Conservation (phyloP, 2,113 vertebrate genomes). For the Rhinopomastus cyanomelas region DNA sequence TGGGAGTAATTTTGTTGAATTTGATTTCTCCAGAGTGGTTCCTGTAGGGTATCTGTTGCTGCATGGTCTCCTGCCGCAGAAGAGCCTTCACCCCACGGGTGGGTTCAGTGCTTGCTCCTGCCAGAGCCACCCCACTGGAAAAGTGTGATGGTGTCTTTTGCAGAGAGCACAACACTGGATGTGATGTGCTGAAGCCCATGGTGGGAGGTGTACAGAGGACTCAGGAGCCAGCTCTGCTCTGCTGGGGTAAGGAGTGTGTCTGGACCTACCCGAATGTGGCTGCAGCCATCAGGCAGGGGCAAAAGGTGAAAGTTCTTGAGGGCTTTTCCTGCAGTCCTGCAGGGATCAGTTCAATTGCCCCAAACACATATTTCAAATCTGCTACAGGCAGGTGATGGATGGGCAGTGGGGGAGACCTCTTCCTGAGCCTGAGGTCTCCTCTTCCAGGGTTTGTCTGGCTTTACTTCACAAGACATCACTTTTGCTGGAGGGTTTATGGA, state of each 20-base stretch:
- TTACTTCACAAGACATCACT: neutral
- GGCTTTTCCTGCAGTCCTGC: no score
- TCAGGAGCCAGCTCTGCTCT: neutral
- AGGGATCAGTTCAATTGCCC: neutral
- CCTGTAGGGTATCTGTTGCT: neutral
- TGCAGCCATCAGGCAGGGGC: neutral
- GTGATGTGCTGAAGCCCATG: neutral
- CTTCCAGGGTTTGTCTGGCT: neutral
- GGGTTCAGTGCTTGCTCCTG: neutral
- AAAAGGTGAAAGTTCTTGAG: neutral
- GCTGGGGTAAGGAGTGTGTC: neutral
- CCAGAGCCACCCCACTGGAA: neutral
- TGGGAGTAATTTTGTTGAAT: neutral
- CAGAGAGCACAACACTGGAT: fast-evolving
- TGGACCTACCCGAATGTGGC: neutral
- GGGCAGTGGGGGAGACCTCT: neutral
- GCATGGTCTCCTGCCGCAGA: fast-evolving
- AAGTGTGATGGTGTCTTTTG: neutral
- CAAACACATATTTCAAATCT: neutral
- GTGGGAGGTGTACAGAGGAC: neutral
- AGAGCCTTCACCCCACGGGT: neutral
- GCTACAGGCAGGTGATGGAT: neutral
- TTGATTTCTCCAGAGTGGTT: neutral
- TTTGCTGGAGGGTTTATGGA: neutral
- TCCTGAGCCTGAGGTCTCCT: neutral